Base-by-base conservation (phyloP, 2,888 invertebrate species). In the Parnassius glacialis region DNA sequence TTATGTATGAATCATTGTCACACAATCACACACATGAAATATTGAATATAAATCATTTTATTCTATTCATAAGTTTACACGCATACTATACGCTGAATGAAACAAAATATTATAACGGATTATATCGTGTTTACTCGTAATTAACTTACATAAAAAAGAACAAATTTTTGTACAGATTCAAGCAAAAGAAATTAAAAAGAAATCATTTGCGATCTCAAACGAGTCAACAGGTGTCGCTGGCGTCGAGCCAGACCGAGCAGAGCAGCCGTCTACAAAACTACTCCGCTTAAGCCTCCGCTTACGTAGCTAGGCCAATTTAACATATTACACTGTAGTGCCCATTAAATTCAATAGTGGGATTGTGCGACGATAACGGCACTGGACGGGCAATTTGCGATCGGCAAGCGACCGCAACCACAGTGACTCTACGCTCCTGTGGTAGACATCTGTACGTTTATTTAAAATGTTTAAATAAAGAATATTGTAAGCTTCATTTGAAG, bases 161-260 rank as follows among this genome's bases (percentile, higher is more conserved):
- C 34, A 34, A 34, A 34, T 34, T 34, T 34, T 34, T 34, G 34
- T 7, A 34, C 43, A 43, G 43, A 43, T 43, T 43, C 3, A 43
- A 43, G 11, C 10, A 11, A 11, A 43, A 43, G 3, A 58, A 53
- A 62, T 48, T 54, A 58, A 58, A 58, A 62, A 64, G 54, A 56
- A 62, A 61, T 59, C 61, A 65, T 64, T 57, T 62, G 62, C 63
- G 65, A 61, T 64, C 53, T 55, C 65, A 58, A 48, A 57, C 57
- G 43, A 75, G 75, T 78, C 88, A 87, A 87, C 89, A 88, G 86
- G 87, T 86, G 75, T 73, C 72, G 71, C 71, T 84, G 83, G 84
- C 81, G 67, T 66, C 70, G 65, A 70, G 77, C 79, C 81, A 82
- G 76, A 51, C 55, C 59, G 56, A 54, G 61, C 61, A 59, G 53